Base-by-base conservation (phyloP, 2,113 vertebrate genomes). In the Hipposideros armiger region DNA sequence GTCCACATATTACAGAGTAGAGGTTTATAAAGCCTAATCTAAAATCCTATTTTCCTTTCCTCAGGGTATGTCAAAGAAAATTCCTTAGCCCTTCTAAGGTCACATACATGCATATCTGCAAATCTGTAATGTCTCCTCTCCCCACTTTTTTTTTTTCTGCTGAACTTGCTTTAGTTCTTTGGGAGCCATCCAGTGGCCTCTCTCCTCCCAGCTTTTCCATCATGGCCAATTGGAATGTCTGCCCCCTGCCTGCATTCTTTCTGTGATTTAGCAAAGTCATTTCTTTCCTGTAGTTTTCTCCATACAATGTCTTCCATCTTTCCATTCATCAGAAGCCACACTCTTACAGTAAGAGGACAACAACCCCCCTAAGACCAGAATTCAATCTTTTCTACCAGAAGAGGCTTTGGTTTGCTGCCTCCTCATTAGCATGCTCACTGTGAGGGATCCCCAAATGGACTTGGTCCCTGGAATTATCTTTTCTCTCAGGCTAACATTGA, bases 31-130 rank as follows among this genome's bases (percentile, higher is more conserved):
- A 97, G 84, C 7, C 52, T 82, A 67, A 95, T 92, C 72, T 86
- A 66, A 94, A 91, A 52, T 94, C 64, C 54, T 83, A 47, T 91
- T 97, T 97, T 97, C 73, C 69, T 86, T 92, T 94, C 69, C 58
- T 86, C 15, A 0, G 89, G 91, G 52, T 89, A 83, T 95, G 91
- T 97, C 69, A 94, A 14, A 91, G 87, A 90, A 81, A 93, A 96
- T 86, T 67, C 89, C 77, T 77, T 62, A 76, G 60, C n/a, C 24
- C 14, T 89, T 76, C 40, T 62, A 56, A 96, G 77, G 80, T 94
- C 86, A 85, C 77, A 72, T 42, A 28, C 60, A 56, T 36, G 13
- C 24, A 94, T 42, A 50, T 88, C 14, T 89, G 7, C 4, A 94
- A 72, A 91, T 58, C 60, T 69, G n/a, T 19, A 69, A 70, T 40